These are phyloP conservation scores for Pandion haliaetus DNA, from an alignment of 2,113 vertebrate genomes.

Conservation along the genomic window DNA sequence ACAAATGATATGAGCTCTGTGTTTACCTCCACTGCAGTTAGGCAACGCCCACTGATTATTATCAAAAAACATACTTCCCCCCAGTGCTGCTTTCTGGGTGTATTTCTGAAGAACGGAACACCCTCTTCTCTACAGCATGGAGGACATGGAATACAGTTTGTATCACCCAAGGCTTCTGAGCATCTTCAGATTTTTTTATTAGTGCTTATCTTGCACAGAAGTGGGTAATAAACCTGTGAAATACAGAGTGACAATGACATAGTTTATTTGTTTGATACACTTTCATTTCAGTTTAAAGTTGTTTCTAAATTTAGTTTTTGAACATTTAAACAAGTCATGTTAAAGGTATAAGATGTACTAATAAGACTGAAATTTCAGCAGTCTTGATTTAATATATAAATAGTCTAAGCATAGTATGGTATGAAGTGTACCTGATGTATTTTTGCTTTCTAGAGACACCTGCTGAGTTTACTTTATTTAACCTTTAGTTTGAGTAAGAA, in stretches of 20 bases:
- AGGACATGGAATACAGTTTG: neutral
- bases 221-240: neutral
- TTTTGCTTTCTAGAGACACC: neutral
- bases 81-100: neutral
- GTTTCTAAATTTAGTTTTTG: neutral
- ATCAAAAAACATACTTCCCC: neutral
- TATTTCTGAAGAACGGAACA: neutral
- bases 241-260: neutral
- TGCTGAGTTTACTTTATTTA: neutral
- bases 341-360: neutral
- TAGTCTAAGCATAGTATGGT: neutral
- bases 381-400: neutral
- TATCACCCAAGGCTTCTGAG: neutral
- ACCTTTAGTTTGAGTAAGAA: neutral
- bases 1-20: neutral
- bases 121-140: neutral
- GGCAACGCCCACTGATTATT: neutral
- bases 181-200: neutral
- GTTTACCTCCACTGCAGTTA: neutral
- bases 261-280: neutral
- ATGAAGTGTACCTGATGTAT: neutral
- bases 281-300: neutral
- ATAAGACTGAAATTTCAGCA: neutral
- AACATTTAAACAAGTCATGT: neutral
- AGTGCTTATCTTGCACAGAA: neutral